Percentiles rank a stretch among this genome's conserved stretches.
Evolutionary conservation across 2,797 vertebrate genomes (phyloP).

Genomic region (Sternotherus odoratus): DNA sequence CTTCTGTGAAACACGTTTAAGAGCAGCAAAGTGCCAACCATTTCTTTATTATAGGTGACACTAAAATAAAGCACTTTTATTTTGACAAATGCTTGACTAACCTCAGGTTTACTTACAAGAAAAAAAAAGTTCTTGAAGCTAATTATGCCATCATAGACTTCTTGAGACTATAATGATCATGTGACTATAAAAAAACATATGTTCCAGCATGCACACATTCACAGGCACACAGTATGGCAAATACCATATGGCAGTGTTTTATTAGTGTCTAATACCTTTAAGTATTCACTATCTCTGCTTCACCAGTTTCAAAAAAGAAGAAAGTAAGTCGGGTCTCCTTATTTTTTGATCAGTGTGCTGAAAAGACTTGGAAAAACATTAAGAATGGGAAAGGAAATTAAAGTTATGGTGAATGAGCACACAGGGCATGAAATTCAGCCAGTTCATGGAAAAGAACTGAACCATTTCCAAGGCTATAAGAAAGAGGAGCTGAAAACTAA

Average conservation of each 20-base stretch:
- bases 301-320: constrained; percentile 4
- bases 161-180: not conserved
- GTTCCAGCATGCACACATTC: not conserved
- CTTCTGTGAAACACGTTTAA: not conserved
- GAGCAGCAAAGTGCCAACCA: not conserved
- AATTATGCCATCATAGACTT: not conserved
- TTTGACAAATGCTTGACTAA: not conserved
- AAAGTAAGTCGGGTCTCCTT: accelerated
- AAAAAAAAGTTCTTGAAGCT: not conserved
- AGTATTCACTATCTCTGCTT: not conserved
- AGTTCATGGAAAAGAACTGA: not conserved
- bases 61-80: not conserved
- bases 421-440: not conserved
- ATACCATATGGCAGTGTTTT: not conserved
- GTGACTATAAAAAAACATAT: not conserved
- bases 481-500: constrained; percentile 2
- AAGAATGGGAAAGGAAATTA: not conserved
- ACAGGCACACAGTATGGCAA: accelerated
- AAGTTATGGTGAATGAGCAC: not conserved
- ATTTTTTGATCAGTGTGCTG: not conserved
- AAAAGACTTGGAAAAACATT: not conserved
- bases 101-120: not conserved
- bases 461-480: not conserved
- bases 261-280: not conserved
- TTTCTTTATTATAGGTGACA: not conserved